Conservation (phyloP, 1,140 invertebrate genomes). For the Bombus polaris region DNA sequence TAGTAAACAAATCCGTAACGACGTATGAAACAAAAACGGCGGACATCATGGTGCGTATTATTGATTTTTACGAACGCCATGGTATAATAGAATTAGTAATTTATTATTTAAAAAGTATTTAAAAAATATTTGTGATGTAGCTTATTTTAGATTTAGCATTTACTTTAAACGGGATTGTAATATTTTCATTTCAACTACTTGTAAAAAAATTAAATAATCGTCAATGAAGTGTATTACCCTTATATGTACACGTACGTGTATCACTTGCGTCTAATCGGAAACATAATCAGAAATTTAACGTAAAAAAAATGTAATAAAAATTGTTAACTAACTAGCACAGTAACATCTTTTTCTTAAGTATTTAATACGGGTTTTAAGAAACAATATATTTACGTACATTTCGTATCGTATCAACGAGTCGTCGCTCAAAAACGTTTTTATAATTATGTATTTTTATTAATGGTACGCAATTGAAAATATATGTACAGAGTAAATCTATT, state of each 20-base stretch:
- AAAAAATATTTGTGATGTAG: not conserved
- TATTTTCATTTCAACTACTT: not conserved
- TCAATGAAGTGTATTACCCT: not conserved
- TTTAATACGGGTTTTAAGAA: not conserved
- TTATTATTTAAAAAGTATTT: not conserved
- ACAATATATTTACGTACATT: not conserved
- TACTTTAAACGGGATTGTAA: not conserved
- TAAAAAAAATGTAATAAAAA: not conserved
- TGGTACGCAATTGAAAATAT: not conserved
- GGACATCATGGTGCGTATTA: conserved; percentile 48
- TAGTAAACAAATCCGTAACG: conserved; percentile 28
- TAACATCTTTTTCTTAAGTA: not conserved
- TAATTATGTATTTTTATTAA: not conserved
- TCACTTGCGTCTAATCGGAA: not conserved
- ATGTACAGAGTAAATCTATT: conserved; percentile 1
- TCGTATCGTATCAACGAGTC: not conserved
- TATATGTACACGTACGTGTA: not conserved
- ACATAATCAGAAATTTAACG: not conserved
- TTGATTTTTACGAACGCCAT: conserved; percentile 57
- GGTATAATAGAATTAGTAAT: not conserved
- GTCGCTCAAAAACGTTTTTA: not conserved
- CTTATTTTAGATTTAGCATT: not conserved
- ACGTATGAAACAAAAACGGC: conserved; percentile 28
- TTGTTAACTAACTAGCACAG: not conserved
- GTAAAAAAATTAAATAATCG: not conserved